Evolutionary conservation across 2,113 vertebrate genomes (phyloP).

Genomic region (Python bivittatus): DNA sequence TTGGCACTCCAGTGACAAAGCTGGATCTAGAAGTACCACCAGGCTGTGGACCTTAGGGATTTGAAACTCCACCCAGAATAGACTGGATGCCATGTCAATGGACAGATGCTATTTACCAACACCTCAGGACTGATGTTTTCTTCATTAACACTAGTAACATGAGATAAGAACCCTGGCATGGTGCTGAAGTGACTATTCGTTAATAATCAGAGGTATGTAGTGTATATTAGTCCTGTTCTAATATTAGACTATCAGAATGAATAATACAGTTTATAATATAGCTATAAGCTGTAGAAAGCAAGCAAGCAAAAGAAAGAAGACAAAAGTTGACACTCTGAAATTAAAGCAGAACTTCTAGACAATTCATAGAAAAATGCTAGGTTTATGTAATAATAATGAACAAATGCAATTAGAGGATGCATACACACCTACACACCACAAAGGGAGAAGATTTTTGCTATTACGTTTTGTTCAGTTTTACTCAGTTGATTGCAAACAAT

Average conservation of each 20-base stretch:
- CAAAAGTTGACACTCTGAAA: not conserved
- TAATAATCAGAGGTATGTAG: too few species aligned
- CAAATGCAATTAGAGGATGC: not conserved
- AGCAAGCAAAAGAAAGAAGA: not conserved
- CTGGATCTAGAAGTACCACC: too few species aligned
- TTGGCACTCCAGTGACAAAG: too few species aligned
- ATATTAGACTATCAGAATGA: too few species aligned
- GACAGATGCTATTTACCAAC: not conserved
- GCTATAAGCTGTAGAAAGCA: not conserved
- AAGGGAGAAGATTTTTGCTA: not conserved
- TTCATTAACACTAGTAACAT: not conserved
- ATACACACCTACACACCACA: not conserved
- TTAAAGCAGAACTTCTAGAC: not conserved
- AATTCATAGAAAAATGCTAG: not conserved
- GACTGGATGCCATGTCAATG: not conserved
- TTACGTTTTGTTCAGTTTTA: slow-evolving; percentile 11
- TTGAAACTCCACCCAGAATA: not conserved
- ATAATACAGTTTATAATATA: not conserved
- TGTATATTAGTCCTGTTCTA: not conserved
- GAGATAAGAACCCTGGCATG: not conserved
- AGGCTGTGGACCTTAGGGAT: too few species aligned
- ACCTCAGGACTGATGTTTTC: not conserved
- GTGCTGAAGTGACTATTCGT: too few species aligned
- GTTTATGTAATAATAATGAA: not conserved
- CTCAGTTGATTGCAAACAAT: not conserved